A percentile compares a stretch with the other conserved stretches of the same genome.
Conservation (phyloP, 2,113 vertebrate species). For the Taurulus bubalis region DNA sequence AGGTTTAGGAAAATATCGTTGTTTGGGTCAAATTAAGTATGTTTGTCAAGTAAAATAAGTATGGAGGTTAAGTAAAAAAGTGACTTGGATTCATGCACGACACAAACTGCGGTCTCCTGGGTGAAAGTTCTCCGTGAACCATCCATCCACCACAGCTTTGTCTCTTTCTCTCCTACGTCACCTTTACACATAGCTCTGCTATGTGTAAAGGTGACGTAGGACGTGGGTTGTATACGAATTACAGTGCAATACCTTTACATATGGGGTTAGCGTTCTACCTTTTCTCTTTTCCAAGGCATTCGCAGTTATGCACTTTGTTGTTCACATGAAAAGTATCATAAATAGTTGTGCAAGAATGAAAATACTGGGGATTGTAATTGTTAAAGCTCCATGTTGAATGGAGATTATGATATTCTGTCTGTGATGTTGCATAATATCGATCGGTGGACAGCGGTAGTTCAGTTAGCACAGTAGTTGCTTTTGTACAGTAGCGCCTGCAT, state of each 20-base stretch:
- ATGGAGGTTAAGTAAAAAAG: neutral
- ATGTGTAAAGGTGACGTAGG: no score
- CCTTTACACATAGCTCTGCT: neutral
- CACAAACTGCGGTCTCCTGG: neutral
- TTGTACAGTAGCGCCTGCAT: constrained; percentile 32
- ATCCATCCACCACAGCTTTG: neutral
- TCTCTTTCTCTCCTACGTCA: neutral
- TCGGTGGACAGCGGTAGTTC: neutral
- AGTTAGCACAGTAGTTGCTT: neutral
- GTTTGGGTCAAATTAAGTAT: neutral
- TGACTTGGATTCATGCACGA: neutral
- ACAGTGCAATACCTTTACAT: neutral
- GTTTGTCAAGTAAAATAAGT: neutral
- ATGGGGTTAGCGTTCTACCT: neutral
- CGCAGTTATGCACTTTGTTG: neutral
- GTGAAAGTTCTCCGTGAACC: neutral
- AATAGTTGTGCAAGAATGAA: neutral
- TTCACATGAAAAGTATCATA: no score
- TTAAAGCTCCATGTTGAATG: neutral
- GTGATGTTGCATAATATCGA: neutral
- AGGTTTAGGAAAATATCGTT: neutral
- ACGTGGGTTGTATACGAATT: neutral
- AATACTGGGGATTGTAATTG: neutral
- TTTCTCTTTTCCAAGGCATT: neutral
- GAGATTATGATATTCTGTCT: neutral